Conservation (phyloP, 2,797 vertebrate genomes). For the Xerus rutilus region DNA sequence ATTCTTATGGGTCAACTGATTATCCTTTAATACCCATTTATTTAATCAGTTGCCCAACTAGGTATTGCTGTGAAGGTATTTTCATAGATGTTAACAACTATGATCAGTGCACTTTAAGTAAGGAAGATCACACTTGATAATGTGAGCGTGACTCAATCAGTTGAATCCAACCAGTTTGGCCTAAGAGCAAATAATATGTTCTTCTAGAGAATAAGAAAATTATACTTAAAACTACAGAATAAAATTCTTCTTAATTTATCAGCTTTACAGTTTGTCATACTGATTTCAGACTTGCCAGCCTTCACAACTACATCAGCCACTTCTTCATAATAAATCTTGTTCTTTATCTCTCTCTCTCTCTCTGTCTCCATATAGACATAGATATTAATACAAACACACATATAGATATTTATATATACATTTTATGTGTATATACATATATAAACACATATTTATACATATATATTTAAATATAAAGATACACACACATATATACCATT, state of each 20-base stretch:
- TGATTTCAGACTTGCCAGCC: neutral
- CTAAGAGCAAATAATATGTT: neutral
- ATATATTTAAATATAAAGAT: neutral
- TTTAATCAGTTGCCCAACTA: neutral
- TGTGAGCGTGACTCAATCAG: neutral
- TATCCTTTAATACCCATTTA: too few relatives aligned
- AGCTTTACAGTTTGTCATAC: neutral
- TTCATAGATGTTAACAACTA: neutral
- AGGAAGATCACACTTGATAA: neutral
- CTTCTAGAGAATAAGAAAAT: neutral
- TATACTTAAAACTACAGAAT: neutral
- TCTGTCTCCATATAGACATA: neutral
- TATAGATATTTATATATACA: neutral
- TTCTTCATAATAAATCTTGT: neutral
- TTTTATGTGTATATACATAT: too few relatives aligned
- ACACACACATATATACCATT: fast-evolving
- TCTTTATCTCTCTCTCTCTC: neutral
- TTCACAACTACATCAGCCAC: neutral
- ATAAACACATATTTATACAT: too few relatives aligned
- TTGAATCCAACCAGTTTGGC: neutral
- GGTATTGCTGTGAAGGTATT: neutral
- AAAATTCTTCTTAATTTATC: neutral
- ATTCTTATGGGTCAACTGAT: neutral
- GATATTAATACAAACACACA: neutral
- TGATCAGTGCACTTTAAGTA: neutral